Evolutionary conservation across 1,140 invertebrate species (phyloP), one percentile per base, ranked within the genome.

Genomic region (Akabosia matsudoensis): DNA sequence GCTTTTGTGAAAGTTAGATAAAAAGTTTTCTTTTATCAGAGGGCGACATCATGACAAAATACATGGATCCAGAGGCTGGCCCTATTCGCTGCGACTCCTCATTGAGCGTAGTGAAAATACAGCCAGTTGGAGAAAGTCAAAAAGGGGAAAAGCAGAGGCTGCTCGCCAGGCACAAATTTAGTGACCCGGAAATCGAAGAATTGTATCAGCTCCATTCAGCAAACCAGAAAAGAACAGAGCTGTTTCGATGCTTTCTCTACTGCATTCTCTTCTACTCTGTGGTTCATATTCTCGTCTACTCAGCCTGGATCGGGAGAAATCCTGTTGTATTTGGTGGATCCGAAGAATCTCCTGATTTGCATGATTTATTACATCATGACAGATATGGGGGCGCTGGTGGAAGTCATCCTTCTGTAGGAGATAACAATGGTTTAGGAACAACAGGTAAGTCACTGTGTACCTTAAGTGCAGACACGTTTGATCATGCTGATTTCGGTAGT

Each of bases 161-260:
- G 1, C 64, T 81, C 16, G 70, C 77, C 51, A 77, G 73, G 45
- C 78, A 76, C 54, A 79, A 81, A 54, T 81, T 81, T 73, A 78
- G 76, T 74, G 80, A 81, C 75, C 80, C 80, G 16, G 80, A 81
- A 37, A 81, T 81, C 22, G 80, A 81, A 34, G 77, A 78, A 31
- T 51, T 81, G 33, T 81, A 81, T 56, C 78, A 81, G 31, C 77
- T 81, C 1, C 78, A 81, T 56, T 79, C 79, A 0, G 75, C 74
- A 3, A 78, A 79, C 75, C 75, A 75, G 70, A 79, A 79, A 30
- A 33, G 79, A 45, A 79, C 76, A n/a, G 78, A 81, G 54, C 70
- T 81, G 14, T 81, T 81, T 37, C 73, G 77, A 22, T 76, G 74
- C 28, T 81, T 81, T 75, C 78, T 81, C 75, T 81, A 79, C 56